Evolutionary conservation across 2,888 invertebrate species (phyloP), one percentile per base, ranked within the genome.

Genomic region (Chymomyza procnemis): DNA sequence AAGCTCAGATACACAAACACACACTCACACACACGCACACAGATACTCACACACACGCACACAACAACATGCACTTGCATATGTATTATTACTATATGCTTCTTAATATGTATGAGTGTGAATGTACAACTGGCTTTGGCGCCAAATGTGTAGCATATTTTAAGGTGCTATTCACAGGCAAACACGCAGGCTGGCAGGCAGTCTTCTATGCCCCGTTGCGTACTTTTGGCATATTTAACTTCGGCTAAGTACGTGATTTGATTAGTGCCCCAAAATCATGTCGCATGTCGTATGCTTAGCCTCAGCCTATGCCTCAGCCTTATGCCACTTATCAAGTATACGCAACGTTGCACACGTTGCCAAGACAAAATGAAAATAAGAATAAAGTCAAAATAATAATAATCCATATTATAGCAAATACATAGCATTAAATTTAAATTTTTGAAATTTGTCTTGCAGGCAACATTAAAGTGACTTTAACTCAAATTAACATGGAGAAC

Each of bases 231-330:
- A 80, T 80, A 80, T 80, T 87, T 84, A 80, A 84, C 83, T 84
- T 87, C 52, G 76, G 80, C 83, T 84, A 84, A 84, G 87, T 84
- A 84, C 83, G 83, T 84, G 83, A 87, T 84, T 84, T 84, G 87
- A 84, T 84, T 84, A 84, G 83, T 75, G 83, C 76, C 68, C 64
- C 48, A 78, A 87, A 87, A 75, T 76, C 80, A 74, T 67, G 70
- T 74, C 21, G 54, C 56, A 68, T 73, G 72, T 68, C 74, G 59
- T 71, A 68, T 55, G 75, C 80, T 66, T 57, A 69, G 73, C 67
- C 57, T 64, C 62, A 57, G 63, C 19, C 80, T 66, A 56, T 67
- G 73, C 67, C 57, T 64, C 62, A 57, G 63, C 19, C 9, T 16
- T 61, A 19, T 41, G 55, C n/a, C 67, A 76, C 79, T 81, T 80